Conservation (phyloP, 1,140 invertebrate species). For the Mactra quadrangularis region DNA sequence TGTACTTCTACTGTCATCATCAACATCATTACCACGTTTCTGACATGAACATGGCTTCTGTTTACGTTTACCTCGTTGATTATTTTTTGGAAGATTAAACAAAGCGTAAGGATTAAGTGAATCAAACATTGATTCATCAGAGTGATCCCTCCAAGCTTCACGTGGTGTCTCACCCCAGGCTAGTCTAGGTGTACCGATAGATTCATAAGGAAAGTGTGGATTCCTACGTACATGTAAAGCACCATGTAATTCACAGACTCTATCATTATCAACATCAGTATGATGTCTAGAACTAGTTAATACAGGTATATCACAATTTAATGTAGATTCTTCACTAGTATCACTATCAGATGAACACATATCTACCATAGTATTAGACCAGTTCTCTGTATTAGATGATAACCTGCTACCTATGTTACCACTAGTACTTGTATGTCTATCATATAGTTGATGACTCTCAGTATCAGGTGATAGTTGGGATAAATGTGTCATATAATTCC, state of each 20-base stretch:
- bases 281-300: not conserved
- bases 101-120: conserved; percentile 74
- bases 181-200: conserved; percentile 14
- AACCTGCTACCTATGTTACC: conserved; percentile 15
- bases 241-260: conserved; percentile 22
- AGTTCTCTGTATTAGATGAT: conserved; percentile 6
- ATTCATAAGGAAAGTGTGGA: conserved; percentile 29
- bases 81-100: conserved; percentile 72
- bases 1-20: not conserved
- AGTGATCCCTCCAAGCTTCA: conserved; percentile 43
- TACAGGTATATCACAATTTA: conserved; percentile 20
- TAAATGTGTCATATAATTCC: conserved; percentile 75
- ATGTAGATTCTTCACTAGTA: conserved; percentile 31
- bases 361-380: conserved; percentile 42
- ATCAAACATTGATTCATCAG: conserved; percentile 64
- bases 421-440: conserved; percentile 24
- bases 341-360: conserved; percentile 69
- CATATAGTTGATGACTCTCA: conserved; percentile 19
- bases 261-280: not conserved
- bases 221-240: conserved; percentile 22
- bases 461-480: conserved; percentile 67
- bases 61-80: conserved; percentile 46
- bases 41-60: conserved; percentile 46
- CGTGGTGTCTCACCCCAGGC: conserved; percentile 37
- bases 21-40: not conserved